Evolutionary conservation across 2,113 vertebrate genomes (phyloP).

Genomic region (Pterocles gutturalis): DNA sequence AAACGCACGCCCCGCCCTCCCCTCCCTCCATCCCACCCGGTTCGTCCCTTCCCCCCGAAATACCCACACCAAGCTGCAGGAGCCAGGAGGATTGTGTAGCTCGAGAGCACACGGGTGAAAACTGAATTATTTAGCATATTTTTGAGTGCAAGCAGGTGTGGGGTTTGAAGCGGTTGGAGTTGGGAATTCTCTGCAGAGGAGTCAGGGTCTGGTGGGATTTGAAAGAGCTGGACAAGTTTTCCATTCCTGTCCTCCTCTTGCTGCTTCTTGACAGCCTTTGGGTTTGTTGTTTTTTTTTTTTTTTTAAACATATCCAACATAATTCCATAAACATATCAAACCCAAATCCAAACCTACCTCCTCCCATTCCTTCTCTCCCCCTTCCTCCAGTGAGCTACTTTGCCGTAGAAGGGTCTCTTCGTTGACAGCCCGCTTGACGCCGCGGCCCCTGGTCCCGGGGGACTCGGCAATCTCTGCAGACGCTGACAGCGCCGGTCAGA

Average conservation of each 20-base stretch:
- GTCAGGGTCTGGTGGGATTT: background rate
- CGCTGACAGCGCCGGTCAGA: background rate
- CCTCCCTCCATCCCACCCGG: accelerated
- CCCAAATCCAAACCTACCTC: background rate
- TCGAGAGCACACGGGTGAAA: background rate
- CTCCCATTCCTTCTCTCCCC: background rate
- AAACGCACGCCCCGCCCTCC: background rate
- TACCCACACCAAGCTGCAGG: accelerated
- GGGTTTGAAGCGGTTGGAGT: background rate
- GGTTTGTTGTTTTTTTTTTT: background rate
- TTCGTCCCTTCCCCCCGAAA: background rate
- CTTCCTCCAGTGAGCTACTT: background rate
- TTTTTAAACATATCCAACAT: no score
- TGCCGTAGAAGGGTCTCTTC: background rate
- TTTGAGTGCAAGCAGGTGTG: slow-evolving; percentile 16
- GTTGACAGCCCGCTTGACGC: background rate
- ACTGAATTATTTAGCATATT: slow-evolving; percentile 50
- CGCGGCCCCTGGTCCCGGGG: background rate
- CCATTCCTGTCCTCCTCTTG: background rate
- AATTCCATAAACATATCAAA: no score
- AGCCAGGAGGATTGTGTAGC: background rate
- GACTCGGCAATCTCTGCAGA: background rate
- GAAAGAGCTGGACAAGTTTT: background rate
- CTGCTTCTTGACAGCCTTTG: background rate
- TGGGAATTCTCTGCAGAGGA: slow-evolving; percentile 33